Conservation (phyloP, 2,113 vertebrate species). For the Chrysemys picta region DNA sequence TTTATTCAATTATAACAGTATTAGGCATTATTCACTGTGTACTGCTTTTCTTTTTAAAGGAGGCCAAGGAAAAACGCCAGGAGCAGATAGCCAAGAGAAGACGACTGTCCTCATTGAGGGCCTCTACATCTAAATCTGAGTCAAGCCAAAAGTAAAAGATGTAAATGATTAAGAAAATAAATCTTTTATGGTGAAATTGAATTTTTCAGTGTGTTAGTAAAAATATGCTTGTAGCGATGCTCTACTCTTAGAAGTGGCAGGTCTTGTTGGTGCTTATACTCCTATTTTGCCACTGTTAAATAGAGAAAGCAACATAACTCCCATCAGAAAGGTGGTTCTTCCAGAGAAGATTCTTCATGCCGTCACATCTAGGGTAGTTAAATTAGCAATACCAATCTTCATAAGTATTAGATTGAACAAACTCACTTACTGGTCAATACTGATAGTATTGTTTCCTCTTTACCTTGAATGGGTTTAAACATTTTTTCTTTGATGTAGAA, state of each 20-base stretch:
- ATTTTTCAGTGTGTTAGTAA: not conserved
- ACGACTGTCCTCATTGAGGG: constrained; percentile 95
- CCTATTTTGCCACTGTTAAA: not conserved
- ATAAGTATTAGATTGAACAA: not conserved
- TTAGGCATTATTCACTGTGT: fast-evolving
- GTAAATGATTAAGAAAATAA: constrained; percentile 68
- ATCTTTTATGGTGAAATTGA: constrained; percentile 73
- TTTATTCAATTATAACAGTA: not conserved
- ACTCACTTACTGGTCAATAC: not conserved
- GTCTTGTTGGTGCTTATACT: too few relatives aligned
- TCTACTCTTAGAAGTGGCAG: too few relatives aligned
- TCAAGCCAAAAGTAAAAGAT: constrained; percentile 95
- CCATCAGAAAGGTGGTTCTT: not conserved
- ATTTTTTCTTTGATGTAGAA: not conserved
- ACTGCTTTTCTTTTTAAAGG: constrained; percentile 78
- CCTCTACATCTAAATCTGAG: constrained; percentile 97
- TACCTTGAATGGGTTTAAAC: not conserved
- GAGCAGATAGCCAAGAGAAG: constrained; percentile 98
- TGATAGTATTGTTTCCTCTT: not conserved
- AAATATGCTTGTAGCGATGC: not conserved
- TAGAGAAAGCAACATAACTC: not conserved
- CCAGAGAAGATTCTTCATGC: not conserved
- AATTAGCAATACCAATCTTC: too few relatives aligned
- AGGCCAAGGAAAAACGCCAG: constrained; percentile 98
- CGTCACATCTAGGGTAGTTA: too few relatives aligned